A percentile compares a stretch with the other conserved stretches of the same genome.
phyloP scores from a whole-genome alignment of 2,888 invertebrate genomes.

The Chesias legatella region DNA sequence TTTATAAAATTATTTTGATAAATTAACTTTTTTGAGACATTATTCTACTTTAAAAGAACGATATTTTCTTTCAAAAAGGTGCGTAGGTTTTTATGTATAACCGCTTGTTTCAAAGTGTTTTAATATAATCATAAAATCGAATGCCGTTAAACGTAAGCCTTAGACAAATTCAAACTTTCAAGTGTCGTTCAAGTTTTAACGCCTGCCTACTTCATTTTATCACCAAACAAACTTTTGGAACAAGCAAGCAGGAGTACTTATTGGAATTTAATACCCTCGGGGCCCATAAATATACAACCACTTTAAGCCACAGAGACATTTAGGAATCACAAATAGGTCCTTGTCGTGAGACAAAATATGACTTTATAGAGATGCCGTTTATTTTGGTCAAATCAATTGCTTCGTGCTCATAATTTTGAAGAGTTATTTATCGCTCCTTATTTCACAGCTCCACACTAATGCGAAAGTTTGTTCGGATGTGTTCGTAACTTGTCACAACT shows the following conservation, averaged over 20 bases:
- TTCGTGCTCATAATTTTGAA: too few species aligned
- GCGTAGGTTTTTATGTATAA: conserved; percentile 1
- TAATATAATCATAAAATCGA: conserved; percentile 13
- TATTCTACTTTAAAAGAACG: too few species aligned
- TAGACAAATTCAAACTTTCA: conserved; percentile 3
- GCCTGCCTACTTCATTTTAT: conserved; percentile 18
- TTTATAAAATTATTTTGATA: too few species aligned
- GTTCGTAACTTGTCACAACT: too few species aligned
- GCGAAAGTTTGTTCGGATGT: too few species aligned
- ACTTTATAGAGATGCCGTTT: too few species aligned
- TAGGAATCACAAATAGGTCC: conserved; percentile 15
- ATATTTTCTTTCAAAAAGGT: too few species aligned
- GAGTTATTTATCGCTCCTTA: too few species aligned
- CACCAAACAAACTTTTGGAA: conserved; percentile 19
- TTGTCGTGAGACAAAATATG: conserved; percentile 4
- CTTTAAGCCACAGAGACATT: conserved; percentile 15
- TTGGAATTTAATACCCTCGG: conserved; percentile 18
- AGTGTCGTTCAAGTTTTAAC: conserved; percentile 17
- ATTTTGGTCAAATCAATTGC: too few species aligned
- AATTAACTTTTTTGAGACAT: too few species aligned
- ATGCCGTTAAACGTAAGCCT: conserved; percentile 2
- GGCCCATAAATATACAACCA: conserved; percentile 15
- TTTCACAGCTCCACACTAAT: too few species aligned
- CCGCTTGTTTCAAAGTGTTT: neutral
- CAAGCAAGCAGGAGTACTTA: conserved; percentile 15